These are phyloP conservation scores for Aptenodytes patagonicus DNA, from an alignment of 2,113 vertebrate species.

Conservation along the genomic window DNA sequence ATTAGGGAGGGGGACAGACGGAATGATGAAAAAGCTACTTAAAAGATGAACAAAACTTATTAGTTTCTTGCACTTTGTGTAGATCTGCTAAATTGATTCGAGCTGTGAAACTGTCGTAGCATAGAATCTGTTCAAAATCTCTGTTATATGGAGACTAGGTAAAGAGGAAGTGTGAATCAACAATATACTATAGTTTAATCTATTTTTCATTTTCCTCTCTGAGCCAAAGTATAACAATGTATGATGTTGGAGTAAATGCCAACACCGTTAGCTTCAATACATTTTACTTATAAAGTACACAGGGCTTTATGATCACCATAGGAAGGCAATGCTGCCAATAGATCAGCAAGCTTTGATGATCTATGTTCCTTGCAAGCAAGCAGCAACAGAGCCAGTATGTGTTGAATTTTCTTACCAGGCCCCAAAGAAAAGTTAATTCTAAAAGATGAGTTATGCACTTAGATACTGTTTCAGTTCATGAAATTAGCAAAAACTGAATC, in stretches of 20 bases:
- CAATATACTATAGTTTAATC: neutral
- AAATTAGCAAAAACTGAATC: neutral
- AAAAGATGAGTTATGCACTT: neutral
- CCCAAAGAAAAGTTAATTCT: neutral
- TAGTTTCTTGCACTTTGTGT: constrained; percentile 3
- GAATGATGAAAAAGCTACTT: neutral
- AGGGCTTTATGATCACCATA: neutral
- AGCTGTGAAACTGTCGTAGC: neutral
- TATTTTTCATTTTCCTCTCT: neutral
- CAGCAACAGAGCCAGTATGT: neutral
- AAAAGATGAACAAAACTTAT: constrained; percentile 1
- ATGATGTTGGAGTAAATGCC: neutral
- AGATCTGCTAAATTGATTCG: constrained; percentile 22
- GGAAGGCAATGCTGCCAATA: neutral
- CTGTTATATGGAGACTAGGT: neutral
- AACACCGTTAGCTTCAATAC: neutral
- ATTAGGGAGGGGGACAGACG: neutral
- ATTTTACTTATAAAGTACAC: neutral
- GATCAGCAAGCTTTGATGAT: neutral
- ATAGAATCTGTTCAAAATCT: neutral
- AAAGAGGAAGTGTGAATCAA: neutral
- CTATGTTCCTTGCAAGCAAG: neutral
- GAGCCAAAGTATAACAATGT: neutral
- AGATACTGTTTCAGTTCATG: neutral
- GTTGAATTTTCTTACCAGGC: neutral